Evolutionary conservation across 2,797 vertebrate species (phyloP).

Genomic region (Lepus townsendii): DNA sequence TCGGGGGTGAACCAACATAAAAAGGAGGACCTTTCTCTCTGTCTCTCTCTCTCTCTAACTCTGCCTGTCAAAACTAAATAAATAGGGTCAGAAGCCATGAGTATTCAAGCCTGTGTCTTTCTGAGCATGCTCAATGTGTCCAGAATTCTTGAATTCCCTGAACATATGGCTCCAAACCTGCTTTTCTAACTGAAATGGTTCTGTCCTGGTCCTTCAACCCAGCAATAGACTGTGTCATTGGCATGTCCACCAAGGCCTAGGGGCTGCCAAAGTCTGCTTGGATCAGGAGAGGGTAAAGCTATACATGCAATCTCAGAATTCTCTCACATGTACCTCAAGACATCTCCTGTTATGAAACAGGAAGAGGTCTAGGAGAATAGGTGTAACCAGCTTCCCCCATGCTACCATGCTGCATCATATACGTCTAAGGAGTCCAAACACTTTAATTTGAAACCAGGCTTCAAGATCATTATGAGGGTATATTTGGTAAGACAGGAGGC

Average conservation of each 20-base stretch:
- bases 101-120: background rate
- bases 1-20: no score
- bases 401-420: background rate
- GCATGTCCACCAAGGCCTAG: background rate
- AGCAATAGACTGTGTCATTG: background rate
- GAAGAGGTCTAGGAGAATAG: background rate
- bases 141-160: background rate
- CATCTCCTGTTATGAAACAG: background rate
- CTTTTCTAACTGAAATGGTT: background rate
- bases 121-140: background rate
- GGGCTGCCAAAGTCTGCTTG: background rate
- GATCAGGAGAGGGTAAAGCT: background rate
- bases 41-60: no score
- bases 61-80: no score
- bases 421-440: background rate
- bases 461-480: background rate
- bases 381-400: background rate
- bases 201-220: background rate
- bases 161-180: background rate
- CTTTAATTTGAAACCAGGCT: background rate
- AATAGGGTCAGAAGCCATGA: background rate
- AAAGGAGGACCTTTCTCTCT: no score
- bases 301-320: background rate
- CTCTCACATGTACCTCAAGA: background rate
- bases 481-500: background rate